Evolutionary conservation across 35 echinoderm and acorn worm genomes (phyloP).

Genomic region (Amphiura filiformis): DNA sequence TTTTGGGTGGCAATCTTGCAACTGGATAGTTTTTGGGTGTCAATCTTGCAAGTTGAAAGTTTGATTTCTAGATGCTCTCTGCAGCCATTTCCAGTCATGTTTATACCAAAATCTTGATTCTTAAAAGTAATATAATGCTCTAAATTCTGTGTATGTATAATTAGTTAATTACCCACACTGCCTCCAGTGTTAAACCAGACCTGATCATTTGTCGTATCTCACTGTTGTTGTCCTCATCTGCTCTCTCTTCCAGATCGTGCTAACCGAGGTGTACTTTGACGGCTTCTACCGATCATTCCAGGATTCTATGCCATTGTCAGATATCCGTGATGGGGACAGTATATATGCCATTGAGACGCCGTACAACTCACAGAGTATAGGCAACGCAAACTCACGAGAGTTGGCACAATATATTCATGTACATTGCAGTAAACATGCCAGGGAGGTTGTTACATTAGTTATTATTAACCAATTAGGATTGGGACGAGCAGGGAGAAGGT

Average conservation of each 20-base stretch:
- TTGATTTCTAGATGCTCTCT: no score
- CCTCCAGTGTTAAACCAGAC: no score
- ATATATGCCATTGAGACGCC: conserved; percentile 93
- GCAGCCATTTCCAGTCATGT: no score
- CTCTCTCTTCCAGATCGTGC: conserved; percentile 89
- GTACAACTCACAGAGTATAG: conserved; percentile 72
- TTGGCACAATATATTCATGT: conserved; percentile 78
- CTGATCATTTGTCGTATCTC: no score
- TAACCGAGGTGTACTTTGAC: conserved; percentile 90
- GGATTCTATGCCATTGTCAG: conserved; percentile 63
- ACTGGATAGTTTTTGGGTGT: no score
- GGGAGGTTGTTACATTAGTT: conserved; percentile 81
- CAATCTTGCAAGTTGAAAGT: no score
- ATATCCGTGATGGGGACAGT: conserved; percentile 82
- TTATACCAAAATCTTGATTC: no score
- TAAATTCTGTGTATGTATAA: no score
- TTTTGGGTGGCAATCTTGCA: no score
- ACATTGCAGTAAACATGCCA: conserved; percentile 71
- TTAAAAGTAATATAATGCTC: no score
- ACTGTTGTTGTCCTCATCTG: not conserved
- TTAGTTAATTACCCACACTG: no score
- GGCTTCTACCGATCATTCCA: conserved; percentile 93
- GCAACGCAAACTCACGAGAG: conserved; percentile 53
- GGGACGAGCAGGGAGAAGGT: conserved; percentile 81
- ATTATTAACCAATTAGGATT: conserved; percentile 75